Evolutionary conservation across 2,113 vertebrate species (phyloP).

Genomic region (Misgurnus anguillicaudatus): DNA sequence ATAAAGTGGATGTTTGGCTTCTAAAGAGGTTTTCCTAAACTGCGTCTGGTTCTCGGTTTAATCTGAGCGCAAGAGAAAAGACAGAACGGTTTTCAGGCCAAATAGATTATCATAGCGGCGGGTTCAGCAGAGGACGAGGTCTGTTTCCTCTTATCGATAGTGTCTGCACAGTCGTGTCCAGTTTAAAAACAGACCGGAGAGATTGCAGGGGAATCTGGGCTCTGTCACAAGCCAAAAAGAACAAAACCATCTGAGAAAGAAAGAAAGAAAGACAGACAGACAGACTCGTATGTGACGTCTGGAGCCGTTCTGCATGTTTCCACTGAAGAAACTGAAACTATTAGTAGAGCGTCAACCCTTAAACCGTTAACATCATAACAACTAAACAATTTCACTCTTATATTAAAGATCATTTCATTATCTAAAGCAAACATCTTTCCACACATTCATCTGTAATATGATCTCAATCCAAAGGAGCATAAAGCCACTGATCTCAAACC

Average conservation of each 20-base stretch:
- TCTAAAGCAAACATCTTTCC: too few species aligned
- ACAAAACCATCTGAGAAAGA: neutral
- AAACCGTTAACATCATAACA: neutral
- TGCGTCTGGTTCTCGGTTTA: neutral
- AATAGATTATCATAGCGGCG: neutral
- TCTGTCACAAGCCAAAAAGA: neutral
- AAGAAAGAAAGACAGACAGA: slow-evolving; percentile 3
- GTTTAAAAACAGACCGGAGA: neutral
- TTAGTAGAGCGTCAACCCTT: too few species aligned
- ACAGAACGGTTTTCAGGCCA: neutral
- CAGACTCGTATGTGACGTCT: too few species aligned
- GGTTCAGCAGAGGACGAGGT: neutral
- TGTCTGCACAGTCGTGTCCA: neutral
- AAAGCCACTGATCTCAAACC: too few species aligned
- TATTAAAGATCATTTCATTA: too few species aligned
- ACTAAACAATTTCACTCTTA: too few species aligned
- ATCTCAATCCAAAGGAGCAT: too few species aligned
- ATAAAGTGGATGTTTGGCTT: neutral
- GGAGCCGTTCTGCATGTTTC: neutral
- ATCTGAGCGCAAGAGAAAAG: neutral
- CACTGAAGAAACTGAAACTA: neutral
- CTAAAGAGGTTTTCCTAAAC: neutral
- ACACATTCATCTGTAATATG: too few species aligned
- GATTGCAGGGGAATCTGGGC: slow-evolving; percentile 2
- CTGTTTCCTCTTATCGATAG: slow-evolving; percentile 14